Percentiles rank a stretch among this genome's conserved stretches.
Evolutionary conservation across 2,113 vertebrate species (phyloP).

Genomic region (Hypomesus transpacificus): DNA sequence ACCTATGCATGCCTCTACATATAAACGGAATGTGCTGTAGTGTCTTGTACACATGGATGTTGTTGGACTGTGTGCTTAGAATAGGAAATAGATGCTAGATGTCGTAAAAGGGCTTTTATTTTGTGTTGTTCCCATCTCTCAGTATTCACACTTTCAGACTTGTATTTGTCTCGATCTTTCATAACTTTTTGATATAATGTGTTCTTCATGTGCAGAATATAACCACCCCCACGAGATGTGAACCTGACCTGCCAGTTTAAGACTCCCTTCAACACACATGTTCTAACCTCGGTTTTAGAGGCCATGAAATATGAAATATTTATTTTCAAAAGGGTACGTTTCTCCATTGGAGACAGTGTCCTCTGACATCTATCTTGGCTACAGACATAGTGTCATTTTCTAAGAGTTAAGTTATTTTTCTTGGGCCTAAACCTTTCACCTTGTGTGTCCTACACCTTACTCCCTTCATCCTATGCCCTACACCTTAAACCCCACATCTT

Average conservation of each 20-base stretch:
- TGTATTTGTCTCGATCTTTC: slow-evolving; percentile 2
- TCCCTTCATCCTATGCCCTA: too few relatives aligned
- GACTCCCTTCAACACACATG: background rate
- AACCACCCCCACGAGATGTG: slow-evolving; percentile 50
- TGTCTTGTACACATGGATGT: background rate
- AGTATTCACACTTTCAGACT: slow-evolving; percentile 36
- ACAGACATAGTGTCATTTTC: background rate
- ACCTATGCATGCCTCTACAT: background rate
- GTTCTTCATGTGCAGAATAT: slow-evolving; percentile 14
- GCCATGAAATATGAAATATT: background rate
- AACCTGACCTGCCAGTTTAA: slow-evolving; percentile 9
- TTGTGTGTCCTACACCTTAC: too few relatives aligned
- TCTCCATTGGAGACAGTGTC: background rate
- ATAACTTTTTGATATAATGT: background rate
- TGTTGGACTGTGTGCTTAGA: background rate
- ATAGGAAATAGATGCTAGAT: background rate
- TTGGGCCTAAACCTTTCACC: background rate
- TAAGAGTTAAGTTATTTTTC: background rate
- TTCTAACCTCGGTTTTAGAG: too few relatives aligned
- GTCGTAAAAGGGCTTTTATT: background rate
- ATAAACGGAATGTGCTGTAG: background rate
- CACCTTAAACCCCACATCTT: too few relatives aligned
- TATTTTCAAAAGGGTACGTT: background rate
- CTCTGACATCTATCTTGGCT: background rate
- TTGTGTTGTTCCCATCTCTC: slow-evolving; percentile 10